Conservation (phyloP, 2,113 vertebrate species). For the Apodemus speciosus region DNA sequence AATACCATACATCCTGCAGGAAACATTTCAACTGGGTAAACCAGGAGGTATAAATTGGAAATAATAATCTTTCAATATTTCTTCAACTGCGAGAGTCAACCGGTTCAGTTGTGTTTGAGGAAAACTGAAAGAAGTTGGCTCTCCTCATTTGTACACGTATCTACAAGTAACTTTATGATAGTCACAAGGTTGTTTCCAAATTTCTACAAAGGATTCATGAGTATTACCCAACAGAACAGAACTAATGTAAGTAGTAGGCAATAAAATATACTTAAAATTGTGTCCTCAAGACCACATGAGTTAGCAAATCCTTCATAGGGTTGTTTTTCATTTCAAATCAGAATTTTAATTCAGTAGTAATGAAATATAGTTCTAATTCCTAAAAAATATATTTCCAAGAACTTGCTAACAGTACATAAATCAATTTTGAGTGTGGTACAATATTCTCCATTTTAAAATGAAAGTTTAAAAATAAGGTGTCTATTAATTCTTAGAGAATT, state of each 20-base stretch:
- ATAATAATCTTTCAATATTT: not conserved
- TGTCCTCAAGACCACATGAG: not conserved
- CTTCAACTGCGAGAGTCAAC: not conserved
- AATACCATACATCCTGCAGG: not conserved
- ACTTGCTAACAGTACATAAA: not conserved
- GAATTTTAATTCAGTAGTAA: not conserved
- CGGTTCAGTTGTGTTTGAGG: not conserved
- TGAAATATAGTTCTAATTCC: not conserved
- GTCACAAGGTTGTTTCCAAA: not conserved
- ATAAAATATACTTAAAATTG: not conserved
- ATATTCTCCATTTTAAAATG: not conserved
- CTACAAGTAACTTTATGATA: not conserved
- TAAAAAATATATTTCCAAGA: not conserved
- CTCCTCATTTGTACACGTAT: not conserved
- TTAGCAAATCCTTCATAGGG: not conserved
- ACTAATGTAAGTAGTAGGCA: not conserved
- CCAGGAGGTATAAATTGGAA: not conserved
- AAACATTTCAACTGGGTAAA: not conserved
- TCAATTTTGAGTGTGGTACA: not conserved
- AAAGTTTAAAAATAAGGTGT: not conserved
- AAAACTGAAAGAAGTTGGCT: not conserved
- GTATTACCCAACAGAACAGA: not conserved
- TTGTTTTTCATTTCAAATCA: conserved; percentile 2
- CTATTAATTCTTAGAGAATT: not conserved
- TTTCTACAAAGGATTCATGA: not conserved